These are phyloP conservation scores for Thamnophis elegans DNA, from an alignment of 2,797 vertebrate species.

Conservation along the genomic window DNA sequence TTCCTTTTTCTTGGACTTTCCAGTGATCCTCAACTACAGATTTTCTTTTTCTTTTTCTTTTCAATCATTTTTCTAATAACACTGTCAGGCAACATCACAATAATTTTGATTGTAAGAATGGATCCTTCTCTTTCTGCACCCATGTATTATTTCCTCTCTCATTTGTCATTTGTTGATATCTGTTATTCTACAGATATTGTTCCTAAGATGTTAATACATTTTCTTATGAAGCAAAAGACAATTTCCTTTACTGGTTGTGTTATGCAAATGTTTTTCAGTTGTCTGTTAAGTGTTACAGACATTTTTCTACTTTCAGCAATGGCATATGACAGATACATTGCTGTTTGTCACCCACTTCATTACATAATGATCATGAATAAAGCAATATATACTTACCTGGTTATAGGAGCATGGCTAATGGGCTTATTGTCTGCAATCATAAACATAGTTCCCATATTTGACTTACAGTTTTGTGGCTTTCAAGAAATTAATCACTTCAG, in stretches of 20 bases:
- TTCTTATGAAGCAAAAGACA: constrained; percentile 25
- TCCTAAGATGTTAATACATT: constrained; percentile 29
- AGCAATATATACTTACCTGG: neutral
- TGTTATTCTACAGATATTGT: constrained; percentile 31
- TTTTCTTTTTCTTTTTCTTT: constrained; percentile 2
- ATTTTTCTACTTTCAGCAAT: constrained; percentile 34
- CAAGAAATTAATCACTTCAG: constrained; percentile 33
- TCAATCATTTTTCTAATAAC: constrained; percentile 6
- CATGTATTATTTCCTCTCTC: constrained; percentile 40
- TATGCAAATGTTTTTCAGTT: constrained; percentile 22
- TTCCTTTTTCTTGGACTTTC: constrained; percentile 20
- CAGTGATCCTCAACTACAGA: neutral
- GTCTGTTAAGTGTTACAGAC: constrained; percentile 13
- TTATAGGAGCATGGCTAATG: constrained; percentile 1
- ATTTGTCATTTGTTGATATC: constrained; percentile 39
- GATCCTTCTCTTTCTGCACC: constrained; percentile 20
- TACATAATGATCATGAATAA: constrained; percentile 31
- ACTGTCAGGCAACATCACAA: neutral
- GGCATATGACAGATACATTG: constrained; percentile 27
- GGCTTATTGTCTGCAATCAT: constrained; percentile 28
- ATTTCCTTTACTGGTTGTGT: constrained; percentile 25
- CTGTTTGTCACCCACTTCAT: constrained; percentile 35
- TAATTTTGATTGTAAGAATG: constrained; percentile 1
- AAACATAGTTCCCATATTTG: constrained; percentile 17
- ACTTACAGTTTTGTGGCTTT: constrained; percentile 25